Conservation (phyloP, 2,888 invertebrate species). For the Ellobium chinense region DNA sequence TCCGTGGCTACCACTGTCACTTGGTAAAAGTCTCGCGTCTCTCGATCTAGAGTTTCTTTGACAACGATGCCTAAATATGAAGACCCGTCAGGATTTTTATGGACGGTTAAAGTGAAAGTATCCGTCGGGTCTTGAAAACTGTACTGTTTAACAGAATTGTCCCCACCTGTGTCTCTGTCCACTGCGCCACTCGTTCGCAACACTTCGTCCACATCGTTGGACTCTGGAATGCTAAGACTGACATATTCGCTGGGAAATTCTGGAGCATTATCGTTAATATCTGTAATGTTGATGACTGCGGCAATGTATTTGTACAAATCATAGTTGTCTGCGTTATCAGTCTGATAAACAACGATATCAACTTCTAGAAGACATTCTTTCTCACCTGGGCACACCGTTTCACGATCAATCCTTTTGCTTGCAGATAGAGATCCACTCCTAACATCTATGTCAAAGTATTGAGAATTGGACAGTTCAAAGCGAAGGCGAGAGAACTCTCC, state of each 20-base stretch:
- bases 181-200: conserved; percentile 41
- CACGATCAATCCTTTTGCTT: conserved; percentile 60
- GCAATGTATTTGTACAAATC: conserved; percentile 54
- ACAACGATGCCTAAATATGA: conserved; percentile 67
- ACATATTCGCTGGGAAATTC: conserved; percentile 56
- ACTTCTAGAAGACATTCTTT: conserved; percentile 55
- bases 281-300: conserved; percentile 57
- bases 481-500: conserved; percentile 61
- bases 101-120: conserved; percentile 34
- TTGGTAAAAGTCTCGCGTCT: conserved; percentile 63
- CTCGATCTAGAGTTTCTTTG: conserved; percentile 64
- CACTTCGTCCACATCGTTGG: conserved; percentile 34
- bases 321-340: conserved; percentile 37
- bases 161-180: conserved; percentile 49
- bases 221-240: conserved; percentile 51
- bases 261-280: conserved; percentile 67
- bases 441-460: conserved; percentile 62
- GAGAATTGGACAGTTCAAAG: conserved; percentile 60
- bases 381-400: conserved; percentile 55
- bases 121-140: conserved; percentile 32
- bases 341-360: conserved; percentile 59
- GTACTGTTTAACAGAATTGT: conserved; percentile 44
- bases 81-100: conserved; percentile 56
- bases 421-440: conserved; percentile 62
- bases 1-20: conserved; percentile 68